A percentile compares a stretch with the other conserved stretches of the same genome.
Evolutionary conservation across 2,888 invertebrate species (phyloP).

Genomic region (Acanthosepion pharaonis): DNA sequence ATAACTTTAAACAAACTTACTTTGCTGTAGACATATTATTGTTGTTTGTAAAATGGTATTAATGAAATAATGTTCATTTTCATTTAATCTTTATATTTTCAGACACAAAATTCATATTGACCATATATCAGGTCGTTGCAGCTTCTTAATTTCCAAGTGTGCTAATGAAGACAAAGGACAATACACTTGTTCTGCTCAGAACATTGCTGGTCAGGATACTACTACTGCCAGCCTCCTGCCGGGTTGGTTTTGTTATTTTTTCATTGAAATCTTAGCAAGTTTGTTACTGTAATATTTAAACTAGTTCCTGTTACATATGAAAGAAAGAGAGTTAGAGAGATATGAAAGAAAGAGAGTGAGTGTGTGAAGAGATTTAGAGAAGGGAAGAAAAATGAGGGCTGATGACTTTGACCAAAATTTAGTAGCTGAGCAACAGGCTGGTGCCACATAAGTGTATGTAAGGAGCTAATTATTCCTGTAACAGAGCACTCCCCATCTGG

Average conservation of each 20-base stretch:
- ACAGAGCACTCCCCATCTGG: no score
- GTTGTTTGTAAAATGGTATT: neutral
- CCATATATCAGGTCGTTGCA: conserved; percentile 86
- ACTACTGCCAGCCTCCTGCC: conserved; percentile 89
- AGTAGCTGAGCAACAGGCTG: no score
- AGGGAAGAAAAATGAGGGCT: no score
- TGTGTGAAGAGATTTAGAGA: no score
- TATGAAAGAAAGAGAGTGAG: no score
- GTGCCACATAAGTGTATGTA: no score
- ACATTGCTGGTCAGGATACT: conserved; percentile 85
- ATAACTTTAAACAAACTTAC: neutral
- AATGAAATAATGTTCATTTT: neutral
- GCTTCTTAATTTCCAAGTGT: conserved; percentile 90
- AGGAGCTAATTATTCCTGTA: no score
- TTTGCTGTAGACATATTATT: neutral
- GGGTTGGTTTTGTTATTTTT: conserved; percentile 76
- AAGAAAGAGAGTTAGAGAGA: no score
- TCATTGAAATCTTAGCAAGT: no score
- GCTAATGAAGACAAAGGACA: conserved; percentile 83
- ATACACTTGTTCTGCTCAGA: conserved; percentile 86
- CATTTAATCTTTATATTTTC: conserved; percentile 48
- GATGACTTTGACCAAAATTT: no score
- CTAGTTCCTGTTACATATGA: no score
- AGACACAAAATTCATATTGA: conserved; percentile 71
- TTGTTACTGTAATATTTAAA: no score